Evolutionary conservation across 37 sponge, comb jelly and placozoan genomes (phyloP).

Genomic region (Cladorhizidae sp.): DNA sequence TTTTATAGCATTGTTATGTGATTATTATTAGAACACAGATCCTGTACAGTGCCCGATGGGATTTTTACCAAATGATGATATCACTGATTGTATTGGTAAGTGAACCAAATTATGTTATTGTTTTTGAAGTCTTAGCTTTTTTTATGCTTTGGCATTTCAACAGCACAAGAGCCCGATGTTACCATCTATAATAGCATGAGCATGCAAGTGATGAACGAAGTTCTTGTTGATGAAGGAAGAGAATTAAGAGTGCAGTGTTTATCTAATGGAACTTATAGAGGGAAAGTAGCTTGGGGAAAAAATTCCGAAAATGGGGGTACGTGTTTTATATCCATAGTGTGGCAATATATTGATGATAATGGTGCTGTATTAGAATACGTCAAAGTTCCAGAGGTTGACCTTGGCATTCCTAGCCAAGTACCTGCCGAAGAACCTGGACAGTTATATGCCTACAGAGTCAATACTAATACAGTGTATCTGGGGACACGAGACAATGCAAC

Average conservation of each 20-base stretch:
- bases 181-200: not conserved
- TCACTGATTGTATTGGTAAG: conserved; percentile 19
- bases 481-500: not conserved
- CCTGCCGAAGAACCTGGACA: conserved; percentile 20
- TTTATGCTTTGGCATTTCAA: not conserved
- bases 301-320: not conserved
- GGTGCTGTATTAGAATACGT: not conserved
- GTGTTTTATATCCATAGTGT: not conserved
- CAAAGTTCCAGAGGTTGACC: not conserved
- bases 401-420: not conserved
- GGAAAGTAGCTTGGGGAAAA: not conserved
- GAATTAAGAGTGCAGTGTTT: not conserved
- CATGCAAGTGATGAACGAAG: not conserved
- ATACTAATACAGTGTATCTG: not conserved
- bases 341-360: not conserved
- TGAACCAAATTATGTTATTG: not conserved
- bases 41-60: conserved; percentile 8
- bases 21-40: conserved; percentile 15
- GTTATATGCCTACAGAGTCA: conserved; percentile 33
- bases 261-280: not conserved
- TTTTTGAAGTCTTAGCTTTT: not conserved
- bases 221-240: not conserved
- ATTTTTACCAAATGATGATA: conserved; percentile 4
- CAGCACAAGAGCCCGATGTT: not conserved
- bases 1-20: too few relatives aligned